phyloP scores from a whole-genome alignment of 2,113 vertebrate genomes.

The Hippolais icterina region DNA sequence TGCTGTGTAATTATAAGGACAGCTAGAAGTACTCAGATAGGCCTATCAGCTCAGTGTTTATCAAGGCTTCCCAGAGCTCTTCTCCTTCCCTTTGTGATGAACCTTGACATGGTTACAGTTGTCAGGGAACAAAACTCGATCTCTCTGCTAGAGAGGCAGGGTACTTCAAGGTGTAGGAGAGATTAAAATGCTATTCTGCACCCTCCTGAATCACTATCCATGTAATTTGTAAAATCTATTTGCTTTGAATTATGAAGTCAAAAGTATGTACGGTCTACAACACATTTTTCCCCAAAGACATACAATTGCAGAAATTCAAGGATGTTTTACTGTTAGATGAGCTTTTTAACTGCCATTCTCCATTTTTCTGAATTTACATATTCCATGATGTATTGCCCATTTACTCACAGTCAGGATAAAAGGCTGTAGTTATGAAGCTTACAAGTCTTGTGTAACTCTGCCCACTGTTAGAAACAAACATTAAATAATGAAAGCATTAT shows the following conservation, averaged over 20 bases:
- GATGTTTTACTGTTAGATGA: neutral
- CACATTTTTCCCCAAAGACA: neutral
- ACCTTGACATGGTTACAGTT: constrained; percentile 41
- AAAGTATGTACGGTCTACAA: neutral
- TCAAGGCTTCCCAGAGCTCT: neutral
- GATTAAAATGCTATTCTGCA: neutral
- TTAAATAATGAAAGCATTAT: neutral
- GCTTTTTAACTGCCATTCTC: neutral
- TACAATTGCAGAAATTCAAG: neutral
- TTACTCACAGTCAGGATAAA: neutral
- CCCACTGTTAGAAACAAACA: neutral
- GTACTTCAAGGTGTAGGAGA: neutral
- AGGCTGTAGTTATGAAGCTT: neutral
- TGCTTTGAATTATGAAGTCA: neutral
- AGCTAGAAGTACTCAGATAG: neutral
- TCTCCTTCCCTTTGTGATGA: constrained; percentile 25
- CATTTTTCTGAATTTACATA: neutral
- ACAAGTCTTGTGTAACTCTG: neutral
- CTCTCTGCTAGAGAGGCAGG: neutral
- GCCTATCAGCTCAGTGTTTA: neutral
- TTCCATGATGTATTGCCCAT: neutral
- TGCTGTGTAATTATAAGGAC: neutral
- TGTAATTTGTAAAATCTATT: neutral
- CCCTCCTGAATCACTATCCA: neutral
- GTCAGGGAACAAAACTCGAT: constrained; percentile 37